phyloP scores from a whole-genome alignment of 1,140 invertebrate species.

The Spodoptera litura region DNA sequence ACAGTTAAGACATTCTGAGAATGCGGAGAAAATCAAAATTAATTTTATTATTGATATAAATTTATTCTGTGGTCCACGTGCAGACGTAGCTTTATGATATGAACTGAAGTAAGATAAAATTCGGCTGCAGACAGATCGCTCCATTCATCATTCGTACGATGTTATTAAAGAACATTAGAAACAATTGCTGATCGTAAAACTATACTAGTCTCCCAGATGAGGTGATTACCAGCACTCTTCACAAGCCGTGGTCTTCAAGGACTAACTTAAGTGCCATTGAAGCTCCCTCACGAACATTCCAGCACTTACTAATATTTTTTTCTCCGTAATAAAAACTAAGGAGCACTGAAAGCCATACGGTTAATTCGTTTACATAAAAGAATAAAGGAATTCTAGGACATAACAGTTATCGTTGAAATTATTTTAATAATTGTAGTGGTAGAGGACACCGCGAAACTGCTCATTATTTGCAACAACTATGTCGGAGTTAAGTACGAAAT shows the following conservation, averaged over 20 bases:
- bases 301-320: too few relatives aligned
- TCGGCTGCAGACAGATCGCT: not conserved
- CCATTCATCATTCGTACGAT: conserved; percentile 27
- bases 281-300: not conserved
- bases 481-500: too few relatives aligned
- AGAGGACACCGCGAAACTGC: too few relatives aligned
- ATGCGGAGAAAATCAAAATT: too few relatives aligned
- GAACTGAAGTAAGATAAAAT: not conserved
- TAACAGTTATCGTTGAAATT: too few relatives aligned
- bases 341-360: too few relatives aligned
- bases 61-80: not conserved
- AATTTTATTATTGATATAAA: not conserved
- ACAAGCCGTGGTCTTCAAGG: not conserved
- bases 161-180: conserved; percentile 13
- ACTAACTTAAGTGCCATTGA: conserved; percentile 4
- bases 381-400: too few relatives aligned
- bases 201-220: conserved; percentile 6
- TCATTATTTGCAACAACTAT: too few relatives aligned
- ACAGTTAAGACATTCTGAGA: too few relatives aligned
- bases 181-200: conserved; percentile 27
- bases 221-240: conserved; percentile 8
- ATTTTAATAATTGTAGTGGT: too few relatives aligned
- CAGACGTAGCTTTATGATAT: not conserved
- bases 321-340: too few relatives aligned
- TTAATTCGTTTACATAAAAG: too few relatives aligned